Base-by-base conservation (phyloP, 1,140 invertebrate species). In the Trissolcus basalis region DNA sequence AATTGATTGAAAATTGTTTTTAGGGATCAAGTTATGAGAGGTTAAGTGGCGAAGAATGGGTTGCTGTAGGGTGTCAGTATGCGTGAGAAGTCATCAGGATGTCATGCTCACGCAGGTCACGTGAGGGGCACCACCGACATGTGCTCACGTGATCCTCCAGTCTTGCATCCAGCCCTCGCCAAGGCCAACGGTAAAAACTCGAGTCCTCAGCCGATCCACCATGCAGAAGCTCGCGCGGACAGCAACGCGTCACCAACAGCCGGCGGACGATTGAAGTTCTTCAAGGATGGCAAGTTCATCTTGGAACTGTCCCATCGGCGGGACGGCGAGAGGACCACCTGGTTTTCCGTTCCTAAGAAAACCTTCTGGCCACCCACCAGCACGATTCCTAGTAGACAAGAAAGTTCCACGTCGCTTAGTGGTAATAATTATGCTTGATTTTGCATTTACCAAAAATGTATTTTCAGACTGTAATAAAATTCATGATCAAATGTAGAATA, bases 341-440 rank as follows among this genome's bases (percentile, higher is more conserved):
- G 95, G 95, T 93, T 95, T 80, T 94, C 94, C 39, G 94, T 96
- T 67, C 93, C 94, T 54, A 92, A 94, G 78, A 96, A 95, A 87
- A 94, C 94, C 49, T 95, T 94, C 88, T 95, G 94, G 91, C 93
- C 94, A 65, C 93, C 93, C 41, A 89, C 92, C 75, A 91, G 91
- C 64, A 92, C 90, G n/a, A 89, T 89, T 49, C 87, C 90, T 5
- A 90, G 88, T 80, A 85, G 90, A 60, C 91, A 91, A 81, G 91
- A 92, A 80, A 91, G 91, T 80, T 91, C 90, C 44, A 90, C 91
- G 39, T 92, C 91, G 43, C 89, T 92, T 74, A 92, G 91, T 85
- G 91, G 91, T 92, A 83, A 88, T 36, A n/a, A n/a, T n/a, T n/a
- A n/a, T n/a, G n/a, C n/a, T n/a, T n/a, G n/a, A n/a, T n/a, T n/a